Percentiles rank a stretch among this genome's conserved stretches.
Conservation (phyloP, 2,113 vertebrate genomes). For the Dipodomys spectabilis region DNA sequence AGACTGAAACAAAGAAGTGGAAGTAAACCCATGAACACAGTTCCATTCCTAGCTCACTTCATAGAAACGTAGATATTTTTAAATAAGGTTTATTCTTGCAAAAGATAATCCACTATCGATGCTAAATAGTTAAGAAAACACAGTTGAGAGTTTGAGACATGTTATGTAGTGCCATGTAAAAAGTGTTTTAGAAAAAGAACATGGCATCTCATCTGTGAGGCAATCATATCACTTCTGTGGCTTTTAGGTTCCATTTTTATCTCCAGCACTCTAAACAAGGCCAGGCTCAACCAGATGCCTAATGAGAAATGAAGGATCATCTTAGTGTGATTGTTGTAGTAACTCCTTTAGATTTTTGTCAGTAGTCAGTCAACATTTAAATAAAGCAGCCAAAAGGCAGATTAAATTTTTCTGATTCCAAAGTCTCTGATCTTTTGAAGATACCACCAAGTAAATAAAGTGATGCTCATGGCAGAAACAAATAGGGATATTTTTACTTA, state of each 20-base stretch:
- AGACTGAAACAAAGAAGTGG: neutral
- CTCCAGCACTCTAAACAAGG: neutral
- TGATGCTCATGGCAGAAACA: neutral
- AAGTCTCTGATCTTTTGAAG: neutral
- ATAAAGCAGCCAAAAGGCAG: neutral
- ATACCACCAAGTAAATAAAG: neutral
- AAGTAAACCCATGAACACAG: neutral
- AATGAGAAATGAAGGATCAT: neutral
- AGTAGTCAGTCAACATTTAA: neutral
- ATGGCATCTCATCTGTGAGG: neutral
- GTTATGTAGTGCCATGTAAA: neutral
- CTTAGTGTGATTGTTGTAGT: neutral
- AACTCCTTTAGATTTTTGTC: slow-evolving; percentile 15
- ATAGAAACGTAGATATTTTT: neutral
- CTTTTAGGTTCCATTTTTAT: neutral
- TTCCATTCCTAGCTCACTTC: neutral
- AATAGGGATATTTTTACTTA: neutral
- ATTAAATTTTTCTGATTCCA: neutral
- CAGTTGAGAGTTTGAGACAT: neutral
- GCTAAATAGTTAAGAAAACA: neutral
- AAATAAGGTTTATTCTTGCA: neutral
- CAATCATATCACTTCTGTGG: neutral
- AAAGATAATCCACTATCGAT: neutral
- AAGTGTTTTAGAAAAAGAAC: neutral
- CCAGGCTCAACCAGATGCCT: neutral